Evolutionary conservation across 2,113 vertebrate species (phyloP).

Genomic region (Corydoras sp.): DNA sequence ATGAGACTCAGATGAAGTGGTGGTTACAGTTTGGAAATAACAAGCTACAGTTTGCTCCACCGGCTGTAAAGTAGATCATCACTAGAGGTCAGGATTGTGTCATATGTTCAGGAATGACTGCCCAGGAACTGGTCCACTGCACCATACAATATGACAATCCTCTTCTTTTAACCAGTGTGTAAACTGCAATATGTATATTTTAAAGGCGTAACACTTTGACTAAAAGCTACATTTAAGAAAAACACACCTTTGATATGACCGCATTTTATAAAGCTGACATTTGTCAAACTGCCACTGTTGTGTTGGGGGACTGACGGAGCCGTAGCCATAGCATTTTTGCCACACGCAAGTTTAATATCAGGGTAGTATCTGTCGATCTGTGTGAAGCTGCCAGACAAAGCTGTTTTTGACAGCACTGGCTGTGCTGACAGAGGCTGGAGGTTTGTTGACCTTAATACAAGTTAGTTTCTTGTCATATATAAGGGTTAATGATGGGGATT

Average conservation of each 20-base stretch:
- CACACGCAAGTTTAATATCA: constrained; percentile 30
- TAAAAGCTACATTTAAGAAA: constrained; percentile 31
- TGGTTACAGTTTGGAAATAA: constrained; percentile 2
- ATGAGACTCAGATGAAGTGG: constrained; percentile 18
- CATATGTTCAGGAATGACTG: background rate
- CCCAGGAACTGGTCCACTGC: too few species aligned
- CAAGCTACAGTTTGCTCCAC: background rate
- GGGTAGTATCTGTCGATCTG: constrained; percentile 28
- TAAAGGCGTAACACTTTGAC: constrained; percentile 39
- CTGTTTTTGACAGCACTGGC: constrained; percentile 30
- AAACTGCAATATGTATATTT: constrained; percentile 37
- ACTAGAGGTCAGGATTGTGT: constrained; percentile 36
- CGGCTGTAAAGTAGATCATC: background rate
- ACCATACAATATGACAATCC: constrained; percentile 20
- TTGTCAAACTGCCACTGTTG: constrained; percentile 47
- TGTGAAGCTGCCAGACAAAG: constrained; percentile 31
- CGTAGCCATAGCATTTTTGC: constrained; percentile 39
- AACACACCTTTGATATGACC: constrained; percentile 40
- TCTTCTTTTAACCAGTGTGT: constrained; percentile 28
- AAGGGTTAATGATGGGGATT: constrained; percentile 33
- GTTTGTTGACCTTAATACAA: constrained; percentile 21
- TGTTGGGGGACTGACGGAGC: constrained; percentile 34
- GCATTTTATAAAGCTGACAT: constrained; percentile 36
- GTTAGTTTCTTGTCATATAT: constrained; percentile 38
- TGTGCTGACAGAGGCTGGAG: constrained; percentile 19